Percentiles rank a stretch among this genome's conserved stretches.
phyloP scores from a whole-genome alignment of 1,140 invertebrate species.

The Scaptomyza pallida region DNA sequence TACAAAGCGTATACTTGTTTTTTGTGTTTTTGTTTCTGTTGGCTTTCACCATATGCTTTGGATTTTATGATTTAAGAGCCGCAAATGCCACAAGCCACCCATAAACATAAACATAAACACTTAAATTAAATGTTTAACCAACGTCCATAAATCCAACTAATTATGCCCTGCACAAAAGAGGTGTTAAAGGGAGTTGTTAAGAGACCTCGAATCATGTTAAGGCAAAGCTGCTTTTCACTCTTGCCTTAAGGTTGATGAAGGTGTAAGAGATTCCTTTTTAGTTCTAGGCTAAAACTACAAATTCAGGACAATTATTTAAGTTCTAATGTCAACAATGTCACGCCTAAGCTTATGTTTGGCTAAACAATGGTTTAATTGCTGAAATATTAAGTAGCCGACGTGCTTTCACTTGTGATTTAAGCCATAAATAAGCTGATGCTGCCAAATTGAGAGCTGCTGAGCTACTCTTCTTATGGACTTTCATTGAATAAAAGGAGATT shows the following conservation, averaged over 20 bases:
- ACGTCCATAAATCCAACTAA: constrained; percentile 29
- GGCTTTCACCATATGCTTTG: constrained; percentile 44
- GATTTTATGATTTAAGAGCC: constrained; percentile 69
- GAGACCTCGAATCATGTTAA: no score
- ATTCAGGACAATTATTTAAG: no score
- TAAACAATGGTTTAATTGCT: constrained; percentile 47
- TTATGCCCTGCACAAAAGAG: constrained; percentile 10
- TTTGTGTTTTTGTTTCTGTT: no score
- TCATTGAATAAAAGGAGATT: constrained; percentile 11
- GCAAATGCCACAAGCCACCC: constrained; percentile 53
- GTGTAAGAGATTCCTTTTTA: no score
- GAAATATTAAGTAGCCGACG: constrained; percentile 38
- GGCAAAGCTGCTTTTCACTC: no score
- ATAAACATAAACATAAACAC: constrained; percentile 46
- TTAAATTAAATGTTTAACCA: constrained; percentile 37
- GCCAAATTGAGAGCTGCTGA: constrained; percentile 2
- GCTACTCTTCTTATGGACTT: constrained; percentile 1
- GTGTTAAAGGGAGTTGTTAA: constrained; percentile 14
- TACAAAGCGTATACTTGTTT: constrained; percentile 34
- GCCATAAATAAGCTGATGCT: constrained; percentile 25
- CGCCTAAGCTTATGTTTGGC: background rate
- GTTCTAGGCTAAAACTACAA: no score
- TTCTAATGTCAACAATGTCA: background rate
- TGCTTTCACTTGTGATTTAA: constrained; percentile 19
- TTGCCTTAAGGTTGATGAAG: no score